Evolutionary conservation across 1,140 invertebrate genomes (phyloP), one percentile per base, ranked within the genome.

Genomic region (Drosophila bocki): DNA sequence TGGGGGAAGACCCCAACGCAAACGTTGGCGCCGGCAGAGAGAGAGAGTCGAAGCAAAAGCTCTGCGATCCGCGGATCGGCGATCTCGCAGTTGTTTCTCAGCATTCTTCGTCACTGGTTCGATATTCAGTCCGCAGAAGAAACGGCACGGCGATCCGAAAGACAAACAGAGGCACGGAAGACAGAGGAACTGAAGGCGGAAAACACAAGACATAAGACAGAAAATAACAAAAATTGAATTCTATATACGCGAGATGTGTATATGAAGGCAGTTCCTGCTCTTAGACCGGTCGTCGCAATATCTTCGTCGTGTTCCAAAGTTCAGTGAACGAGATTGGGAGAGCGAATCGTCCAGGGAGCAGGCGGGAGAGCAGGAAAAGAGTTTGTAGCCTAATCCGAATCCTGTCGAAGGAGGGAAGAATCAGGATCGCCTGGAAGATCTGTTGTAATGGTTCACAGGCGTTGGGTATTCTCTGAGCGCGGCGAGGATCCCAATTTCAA

Each of bases 401-500:
- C 72, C 72, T 75, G 42, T 51, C 48, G 19, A 37, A 32, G 29
- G 22, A 37, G 33, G 22, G 35, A 26, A 39, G 22, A 56, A 17
- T 39, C 35, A 47, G 48, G 57, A 71, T 54, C 39, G 39, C 15
- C 19, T 26, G 7, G n/a, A 62, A 72, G 41, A 78, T 41, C 63
- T 47, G 82, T 79, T 87, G 83, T 82, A 69, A 86, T 86, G 83
- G 75, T 87, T 35, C 63, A 87, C 62, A 44, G 53, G 79, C 70
- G 76, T 50, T 65, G 68, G 64, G 47, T 56, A 51, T 56, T 64
- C 58, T 61, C 60, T 64, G 62, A 77, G 80, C 78, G 80, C 44
- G 83, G 74, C 63, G 62, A 79, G 65, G 65, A 72, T 13, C 61
- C 70, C 71, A 80, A 64, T 39, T 80, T 60, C 48, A 68, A 70